These are phyloP conservation scores for Rhizoglyphus robini DNA, from an alignment of 1,140 invertebrate genomes.

Conservation along the genomic window DNA sequence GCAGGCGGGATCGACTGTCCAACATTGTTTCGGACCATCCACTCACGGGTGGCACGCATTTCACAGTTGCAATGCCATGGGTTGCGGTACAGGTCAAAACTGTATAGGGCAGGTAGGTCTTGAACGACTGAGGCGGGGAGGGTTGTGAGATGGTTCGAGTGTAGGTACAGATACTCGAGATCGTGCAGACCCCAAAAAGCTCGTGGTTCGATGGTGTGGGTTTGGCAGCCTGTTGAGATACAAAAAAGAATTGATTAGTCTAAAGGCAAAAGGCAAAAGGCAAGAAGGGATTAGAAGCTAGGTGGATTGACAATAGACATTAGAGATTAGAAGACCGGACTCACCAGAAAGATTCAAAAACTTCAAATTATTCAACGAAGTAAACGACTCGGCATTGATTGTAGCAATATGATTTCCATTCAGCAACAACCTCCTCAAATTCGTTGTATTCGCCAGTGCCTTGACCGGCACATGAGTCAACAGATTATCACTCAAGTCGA, in stretches of 20 bases:
- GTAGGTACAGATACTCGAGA: constrained; percentile 57
- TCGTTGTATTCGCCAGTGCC: constrained; percentile 50
- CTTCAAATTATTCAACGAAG: constrained; percentile 45
- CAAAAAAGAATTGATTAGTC: constrained; percentile 45
- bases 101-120: constrained; percentile 51
- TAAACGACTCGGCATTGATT: constrained; percentile 52
- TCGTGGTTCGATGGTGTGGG: constrained; percentile 51
- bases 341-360: constrained; percentile 22
- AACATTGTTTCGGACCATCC: constrained; percentile 61
- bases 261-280: neutral
- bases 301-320: neutral
- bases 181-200: constrained; percentile 57
- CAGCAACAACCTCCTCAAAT: constrained; percentile 55
- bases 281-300: neutral
- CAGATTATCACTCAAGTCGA: constrained; percentile 59
- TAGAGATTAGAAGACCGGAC: neutral
- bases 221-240: constrained; percentile 63
- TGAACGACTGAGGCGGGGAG: constrained; percentile 36
- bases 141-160: constrained; percentile 52
- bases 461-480: constrained; percentile 53
- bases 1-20: constrained; percentile 51
- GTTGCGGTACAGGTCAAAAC: constrained; percentile 55
- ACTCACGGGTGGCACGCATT: constrained; percentile 53
- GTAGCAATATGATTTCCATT: constrained; percentile 54
- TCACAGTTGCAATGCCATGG: constrained; percentile 67